Conservation (phyloP, 2,888 invertebrate species). For the Diarsia dahlii region DNA sequence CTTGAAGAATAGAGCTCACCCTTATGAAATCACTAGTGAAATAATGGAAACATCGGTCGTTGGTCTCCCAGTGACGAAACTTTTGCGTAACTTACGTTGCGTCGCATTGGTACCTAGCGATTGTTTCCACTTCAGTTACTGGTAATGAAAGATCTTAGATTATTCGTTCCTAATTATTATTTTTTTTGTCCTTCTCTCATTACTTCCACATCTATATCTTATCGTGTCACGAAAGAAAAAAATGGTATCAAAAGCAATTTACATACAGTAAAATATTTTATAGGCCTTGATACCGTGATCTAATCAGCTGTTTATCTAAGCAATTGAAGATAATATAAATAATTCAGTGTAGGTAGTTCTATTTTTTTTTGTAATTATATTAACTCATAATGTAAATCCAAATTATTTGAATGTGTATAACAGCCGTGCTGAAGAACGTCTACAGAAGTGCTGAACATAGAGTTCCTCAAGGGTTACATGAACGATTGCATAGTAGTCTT, state of each 20-base stretch:
- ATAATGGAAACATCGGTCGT: slow-evolving; percentile 54
- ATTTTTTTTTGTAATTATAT: neutral
- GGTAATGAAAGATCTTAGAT: slow-evolving; percentile 42
- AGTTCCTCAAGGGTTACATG: neutral
- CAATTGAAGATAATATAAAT: slow-evolving; percentile 11
- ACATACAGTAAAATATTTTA: slow-evolving; percentile 7
- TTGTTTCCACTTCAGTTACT: slow-evolving; percentile 68
- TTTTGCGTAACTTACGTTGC: slow-evolving; percentile 67
- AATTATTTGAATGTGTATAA: neutral
- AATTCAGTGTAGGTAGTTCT: neutral
- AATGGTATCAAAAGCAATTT: slow-evolving; percentile 16
- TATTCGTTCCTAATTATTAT: neutral
- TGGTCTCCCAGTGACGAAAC: slow-evolving; percentile 58
- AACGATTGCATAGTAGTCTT: neutral
- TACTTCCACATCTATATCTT: slow-evolving; percentile 26
- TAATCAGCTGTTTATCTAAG: slow-evolving; percentile 17
- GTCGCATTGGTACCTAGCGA: slow-evolving; percentile 53
- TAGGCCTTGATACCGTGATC: slow-evolving; percentile 6
- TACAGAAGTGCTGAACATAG: neutral
- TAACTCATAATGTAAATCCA: neutral
- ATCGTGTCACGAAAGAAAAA: slow-evolving; percentile 25
- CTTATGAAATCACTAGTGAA: slow-evolving; percentile 64
- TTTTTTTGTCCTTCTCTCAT: neutral
- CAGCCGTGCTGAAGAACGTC: neutral
- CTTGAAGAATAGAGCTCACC: slow-evolving; percentile 23